Evolutionary conservation across 2,888 invertebrate genomes (phyloP).

Genomic region (Idaea straminata): DNA sequence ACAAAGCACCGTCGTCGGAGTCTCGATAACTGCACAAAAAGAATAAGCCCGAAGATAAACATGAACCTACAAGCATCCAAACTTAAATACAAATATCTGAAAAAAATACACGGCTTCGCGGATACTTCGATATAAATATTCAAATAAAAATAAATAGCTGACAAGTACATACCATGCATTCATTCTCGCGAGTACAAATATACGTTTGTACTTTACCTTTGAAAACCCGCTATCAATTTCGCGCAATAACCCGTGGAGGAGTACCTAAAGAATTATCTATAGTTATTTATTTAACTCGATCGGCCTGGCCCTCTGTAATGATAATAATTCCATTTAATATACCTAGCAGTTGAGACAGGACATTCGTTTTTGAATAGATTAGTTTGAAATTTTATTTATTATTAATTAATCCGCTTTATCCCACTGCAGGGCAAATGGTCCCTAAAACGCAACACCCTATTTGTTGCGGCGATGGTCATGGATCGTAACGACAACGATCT

Average conservation of each 20-base stretch:
- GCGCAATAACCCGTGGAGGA: slow-evolving; percentile 25
- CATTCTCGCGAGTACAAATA: slow-evolving; percentile 23
- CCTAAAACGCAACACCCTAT: too few species aligned
- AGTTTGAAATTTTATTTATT: too few species aligned
- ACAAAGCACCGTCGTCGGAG: slow-evolving; percentile 26
- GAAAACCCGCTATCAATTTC: slow-evolving; percentile 14
- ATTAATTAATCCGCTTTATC: too few species aligned
- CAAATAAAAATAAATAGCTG: slow-evolving; percentile 23
- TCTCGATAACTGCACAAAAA: slow-evolving; percentile 46
- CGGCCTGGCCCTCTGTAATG: slow-evolving; percentile 54
- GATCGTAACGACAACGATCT: too few species aligned
- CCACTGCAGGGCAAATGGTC: too few species aligned
- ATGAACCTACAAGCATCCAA: slow-evolving; percentile 30
- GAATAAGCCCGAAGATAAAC: slow-evolving; percentile 43
- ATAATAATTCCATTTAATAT: slow-evolving; percentile 45
- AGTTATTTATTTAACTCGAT: slow-evolving; percentile 33
- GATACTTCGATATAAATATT: slow-evolving; percentile 15
- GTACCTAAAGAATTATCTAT: slow-evolving; percentile 37
- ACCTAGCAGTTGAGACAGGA: slow-evolving; percentile 13
- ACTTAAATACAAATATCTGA: slow-evolving; percentile 30
- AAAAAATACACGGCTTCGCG: slow-evolving; percentile 34
- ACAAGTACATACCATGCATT: slow-evolving; percentile 42
- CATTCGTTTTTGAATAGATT: background rate
- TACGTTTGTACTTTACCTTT: slow-evolving; percentile 37
- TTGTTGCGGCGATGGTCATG: too few species aligned